phyloP scores from a whole-genome alignment of 2,888 invertebrate genomes.

The Thysanoteuthis rhombus region DNA sequence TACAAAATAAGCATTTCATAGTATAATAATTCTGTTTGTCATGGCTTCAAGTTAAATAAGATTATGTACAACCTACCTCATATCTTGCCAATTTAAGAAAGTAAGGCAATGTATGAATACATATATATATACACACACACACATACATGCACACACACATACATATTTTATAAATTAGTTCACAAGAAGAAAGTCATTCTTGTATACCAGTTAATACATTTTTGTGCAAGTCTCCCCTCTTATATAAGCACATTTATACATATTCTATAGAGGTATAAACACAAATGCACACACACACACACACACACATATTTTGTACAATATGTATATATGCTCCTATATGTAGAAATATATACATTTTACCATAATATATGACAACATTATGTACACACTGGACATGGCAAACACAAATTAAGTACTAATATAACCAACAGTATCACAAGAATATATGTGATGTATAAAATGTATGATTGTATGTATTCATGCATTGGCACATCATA shows the following conservation, averaged over 20 bases:
- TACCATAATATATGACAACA: too few relatives aligned
- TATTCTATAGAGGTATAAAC: not conserved
- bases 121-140: not conserved
- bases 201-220: not conserved
- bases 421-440: too few relatives aligned
- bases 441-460: too few relatives aligned
- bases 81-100: not conserved
- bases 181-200: not conserved
- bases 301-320: not conserved
- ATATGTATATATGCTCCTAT: not conserved
- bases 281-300: not conserved
- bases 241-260: not conserved
- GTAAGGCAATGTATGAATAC: not conserved
- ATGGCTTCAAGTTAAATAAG: slow-evolving; percentile 12
- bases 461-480: not conserved
- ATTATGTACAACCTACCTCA: not conserved
- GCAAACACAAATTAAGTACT: too few relatives aligned
- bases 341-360: too few relatives aligned
- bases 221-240: not conserved
- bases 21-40: not conserved
- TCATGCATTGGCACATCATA: too few relatives aligned
- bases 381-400: too few relatives aligned
- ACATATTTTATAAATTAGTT: not conserved
- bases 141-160: not conserved
- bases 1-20: not conserved